Conservation (phyloP, 2,797 vertebrate genomes). For the Ptychadena robeensis region DNA sequence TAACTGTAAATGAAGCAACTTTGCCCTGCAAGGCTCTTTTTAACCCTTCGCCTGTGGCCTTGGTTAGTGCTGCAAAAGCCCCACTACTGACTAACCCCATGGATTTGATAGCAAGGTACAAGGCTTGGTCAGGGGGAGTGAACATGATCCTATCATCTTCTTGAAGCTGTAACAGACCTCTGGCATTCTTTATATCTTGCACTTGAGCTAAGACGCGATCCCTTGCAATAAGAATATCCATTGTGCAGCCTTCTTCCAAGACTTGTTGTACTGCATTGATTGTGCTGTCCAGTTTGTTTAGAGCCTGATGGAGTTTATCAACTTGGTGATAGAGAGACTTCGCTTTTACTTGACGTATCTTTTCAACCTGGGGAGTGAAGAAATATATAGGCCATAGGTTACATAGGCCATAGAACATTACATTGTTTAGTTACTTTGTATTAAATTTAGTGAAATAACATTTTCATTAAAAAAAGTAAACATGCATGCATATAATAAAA, state of each 20-base stretch:
- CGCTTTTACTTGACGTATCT: conserved; percentile 97
- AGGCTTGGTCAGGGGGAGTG: conserved; percentile 92
- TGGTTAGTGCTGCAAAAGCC: conserved; percentile 92
- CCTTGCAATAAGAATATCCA: conserved; percentile 91
- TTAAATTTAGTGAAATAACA: too few species aligned
- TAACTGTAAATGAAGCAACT: conserved; percentile 90
- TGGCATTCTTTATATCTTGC: conserved; percentile 91
- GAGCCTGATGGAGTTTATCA: conserved; percentile 94
- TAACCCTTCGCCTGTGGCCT: conserved; percentile 93
- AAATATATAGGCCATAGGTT: not conserved
- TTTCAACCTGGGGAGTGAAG: conserved; percentile 85
- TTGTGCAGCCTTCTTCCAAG: conserved; percentile 91
- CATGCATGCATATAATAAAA: too few species aligned
- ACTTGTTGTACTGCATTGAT: conserved; percentile 95
- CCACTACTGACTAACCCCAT: conserved; percentile 96
- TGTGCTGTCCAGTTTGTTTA: conserved; percentile 94
- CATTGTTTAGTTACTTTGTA: too few species aligned
- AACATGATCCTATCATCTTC: conserved; percentile 97
- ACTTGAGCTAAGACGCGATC: conserved; percentile 96
- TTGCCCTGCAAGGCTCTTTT: conserved; percentile 92
- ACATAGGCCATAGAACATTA: too few species aligned
- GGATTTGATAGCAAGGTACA: conserved; percentile 93
- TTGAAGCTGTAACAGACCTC: conserved; percentile 91
- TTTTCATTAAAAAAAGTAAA: too few species aligned
- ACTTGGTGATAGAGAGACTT: conserved; percentile 98